A percentile compares a stretch with the other conserved stretches of the same genome.
Conservation (phyloP, 2,113 vertebrate species). For the Oncorhynchus clarkii region DNA sequence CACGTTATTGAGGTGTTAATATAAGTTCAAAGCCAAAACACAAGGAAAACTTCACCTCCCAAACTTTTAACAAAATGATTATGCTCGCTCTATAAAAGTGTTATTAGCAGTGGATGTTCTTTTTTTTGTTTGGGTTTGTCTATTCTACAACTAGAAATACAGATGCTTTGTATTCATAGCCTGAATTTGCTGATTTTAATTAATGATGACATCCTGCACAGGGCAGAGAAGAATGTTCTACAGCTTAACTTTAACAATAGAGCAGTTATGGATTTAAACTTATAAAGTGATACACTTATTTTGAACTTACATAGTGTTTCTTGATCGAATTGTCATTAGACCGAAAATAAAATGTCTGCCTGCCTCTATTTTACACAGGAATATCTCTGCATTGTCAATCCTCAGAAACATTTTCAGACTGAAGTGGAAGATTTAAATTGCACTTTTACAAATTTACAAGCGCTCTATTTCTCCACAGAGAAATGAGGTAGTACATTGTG, state of each 20-base stretch:
- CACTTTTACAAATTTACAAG: not conserved
- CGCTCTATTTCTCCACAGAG: not conserved
- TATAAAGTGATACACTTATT: constrained; percentile 68
- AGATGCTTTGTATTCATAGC: constrained; percentile 50
- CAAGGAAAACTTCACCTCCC: constrained; percentile 6
- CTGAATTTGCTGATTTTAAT: constrained; percentile 48
- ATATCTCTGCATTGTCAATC: not conserved
- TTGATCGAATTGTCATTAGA: constrained; percentile 38
- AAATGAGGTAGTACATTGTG: not conserved
- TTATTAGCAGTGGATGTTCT: constrained; percentile 44
- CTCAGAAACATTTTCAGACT: not conserved
- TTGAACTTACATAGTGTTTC: constrained; percentile 49
- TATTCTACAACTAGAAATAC: constrained; percentile 24
- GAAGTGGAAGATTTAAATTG: not conserved
- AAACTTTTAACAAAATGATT: constrained; percentile 5
- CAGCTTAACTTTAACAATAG: constrained; percentile 52
- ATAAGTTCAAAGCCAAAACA: not conserved
- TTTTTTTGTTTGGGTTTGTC: constrained; percentile 39
- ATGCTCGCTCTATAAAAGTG: constrained; percentile 29
- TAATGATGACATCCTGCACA: constrained; percentile 47
- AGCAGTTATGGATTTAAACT: constrained; percentile 56
- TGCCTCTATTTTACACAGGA: not conserved
- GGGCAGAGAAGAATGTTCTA: constrained; percentile 58
- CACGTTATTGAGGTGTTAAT: constrained; percentile 10
- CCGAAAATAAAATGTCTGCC: not conserved